Evolutionary conservation across 2,797 vertebrate genomes (phyloP), one percentile per base, ranked within the genome.

Genomic region (Myiotriccus ornatus): DNA sequence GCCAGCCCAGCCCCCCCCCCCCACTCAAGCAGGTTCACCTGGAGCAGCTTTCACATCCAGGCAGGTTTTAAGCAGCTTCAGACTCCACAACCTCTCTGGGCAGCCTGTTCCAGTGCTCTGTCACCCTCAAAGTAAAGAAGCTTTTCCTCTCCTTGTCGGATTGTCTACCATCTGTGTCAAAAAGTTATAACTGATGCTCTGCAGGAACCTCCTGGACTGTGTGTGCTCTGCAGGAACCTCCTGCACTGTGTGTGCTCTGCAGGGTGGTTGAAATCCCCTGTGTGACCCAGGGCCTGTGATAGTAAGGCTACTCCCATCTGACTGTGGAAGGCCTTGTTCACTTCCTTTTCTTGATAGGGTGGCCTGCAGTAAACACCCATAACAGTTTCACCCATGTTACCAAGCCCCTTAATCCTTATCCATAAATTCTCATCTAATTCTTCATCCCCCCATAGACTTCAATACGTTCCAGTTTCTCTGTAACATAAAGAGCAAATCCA

Each of bases 1-100:
- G 37, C 12, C 21, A 34, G 14, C 8, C 12, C 50, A 64, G 24
- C 2, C 9, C 7, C 10, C 5, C 7, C 10, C 5, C 8, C 2
- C 8, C 3, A 3, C 24, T 20, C 44, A 71, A 52, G 7, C 44
- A 27, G 8, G 17, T 34, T 34, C 24, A 13, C 44, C n/a, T 34
- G 20, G 43, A 34, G 24, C 44, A 47, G 60, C 21, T 57, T 77
- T 57, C 57, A 32, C 7, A 46, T 64, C 17, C 35, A 2, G 1
- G 30, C 21, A 3, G 6, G 18, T 23, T 46, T 17, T 23, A 21
- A 52, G 18, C 34, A 6, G 32, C 39, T 65, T 16, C 57, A 46
- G 7, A 39, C 14, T 46, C 25, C 37, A 70, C 24, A 57, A 7
- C 12, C 3, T 32, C 14, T 52, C 18, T 46, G 44, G 25, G 30